Percentiles rank a stretch among this genome's conserved stretches.
These are phyloP conservation scores for Melanogrammus aeglefinus DNA, from an alignment of 2,797 vertebrate species.

Conservation along the genomic window DNA sequence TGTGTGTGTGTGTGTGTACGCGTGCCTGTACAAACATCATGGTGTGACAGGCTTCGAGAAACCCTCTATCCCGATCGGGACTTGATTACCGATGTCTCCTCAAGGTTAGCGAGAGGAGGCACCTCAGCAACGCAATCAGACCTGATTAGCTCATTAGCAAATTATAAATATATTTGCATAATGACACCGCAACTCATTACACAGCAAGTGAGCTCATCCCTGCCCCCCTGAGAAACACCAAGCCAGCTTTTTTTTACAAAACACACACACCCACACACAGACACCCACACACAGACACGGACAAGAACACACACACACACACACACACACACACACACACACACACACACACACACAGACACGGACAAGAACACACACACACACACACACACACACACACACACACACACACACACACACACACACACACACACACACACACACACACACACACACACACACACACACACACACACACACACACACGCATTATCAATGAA, in stretches of 20 bases:
- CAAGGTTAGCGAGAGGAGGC: slow-evolving; percentile 61
- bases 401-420: slow-evolving; percentile 16
- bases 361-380: slow-evolving; percentile 1
- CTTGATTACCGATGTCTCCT: slow-evolving; percentile 65
- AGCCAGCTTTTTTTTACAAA: slow-evolving; percentile 24
- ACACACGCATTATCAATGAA: not conserved
- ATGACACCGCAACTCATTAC: slow-evolving; percentile 66
- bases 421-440: slow-evolving; percentile 15
- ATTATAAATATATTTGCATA: slow-evolving; percentile 70
- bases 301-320: not conserved
- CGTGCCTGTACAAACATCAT: not conserved
- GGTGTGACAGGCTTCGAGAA: slow-evolving; percentile 13
- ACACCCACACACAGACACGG: slow-evolving; percentile 4
- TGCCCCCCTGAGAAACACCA: slow-evolving; percentile 33
- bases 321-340: slow-evolving; percentile 12
- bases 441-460: slow-evolving; percentile 10
- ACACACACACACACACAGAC: slow-evolving; percentile 12
- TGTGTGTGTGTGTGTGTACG: not conserved
- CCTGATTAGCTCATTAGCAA: slow-evolving; percentile 72
- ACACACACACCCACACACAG: slow-evolving; percentile 15
- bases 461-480: slow-evolving; percentile 3
- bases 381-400: slow-evolving; percentile 13
- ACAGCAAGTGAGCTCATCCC: slow-evolving; percentile 57
- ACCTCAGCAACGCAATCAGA: slow-evolving; percentile 65
- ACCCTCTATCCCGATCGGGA: slow-evolving; percentile 53